Evolutionary conservation across 2,113 vertebrate species (phyloP).

Genomic region (rabbit (Oryctolagus cuniculus)): mOryCun1.1 NC_091449.1:26631501-26632000

Average conservation of each 20-base stretch:
- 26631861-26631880: neutral
- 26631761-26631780: too few species aligned
- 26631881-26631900: neutral
- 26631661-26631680: conserved; percentile 93
- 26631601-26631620: conserved; percentile 93
- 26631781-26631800: too few species aligned
- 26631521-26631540: conserved; percentile 96
- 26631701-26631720: conserved; percentile 97
- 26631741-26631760: neutral
- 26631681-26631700: conserved; percentile 95
- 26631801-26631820: neutral
- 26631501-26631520: conserved; percentile 89
- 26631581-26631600: conserved; percentile 93
- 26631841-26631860: rapidly evolving
- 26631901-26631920: neutral
- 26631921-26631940: neutral
- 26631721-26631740: conserved; percentile 91
- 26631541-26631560: conserved; percentile 94
- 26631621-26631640: conserved; percentile 94
- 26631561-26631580: conserved; percentile 87
- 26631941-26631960: rapidly evolving
- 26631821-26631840: too few species aligned
- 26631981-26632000: neutral
- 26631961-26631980: neutral
- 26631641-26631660: conserved; percentile 96